Evolutionary conservation across 37 sponge, comb jelly and placozoan genomes (phyloP).

Genomic region (Geodia barretti): DNA sequence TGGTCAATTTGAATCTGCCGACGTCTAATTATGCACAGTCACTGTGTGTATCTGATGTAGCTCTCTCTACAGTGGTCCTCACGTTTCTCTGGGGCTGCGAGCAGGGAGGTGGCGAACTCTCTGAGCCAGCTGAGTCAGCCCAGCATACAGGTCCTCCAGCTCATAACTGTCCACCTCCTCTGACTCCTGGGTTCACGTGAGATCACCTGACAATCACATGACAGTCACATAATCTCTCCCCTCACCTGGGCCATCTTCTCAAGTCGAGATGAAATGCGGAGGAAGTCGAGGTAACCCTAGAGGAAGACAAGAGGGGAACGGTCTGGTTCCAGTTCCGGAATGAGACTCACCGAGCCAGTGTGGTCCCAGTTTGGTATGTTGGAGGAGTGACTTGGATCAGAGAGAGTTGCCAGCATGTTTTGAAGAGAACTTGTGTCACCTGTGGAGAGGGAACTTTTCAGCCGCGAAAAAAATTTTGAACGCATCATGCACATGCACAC

Average conservation of each 20-base stretch:
- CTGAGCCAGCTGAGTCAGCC: conserved; percentile 18
- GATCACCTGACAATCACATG: conserved; percentile 2
- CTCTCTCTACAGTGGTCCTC: too few species aligned
- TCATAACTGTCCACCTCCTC: background rate
- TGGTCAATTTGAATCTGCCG: too few species aligned
- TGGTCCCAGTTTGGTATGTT: conserved; percentile 56
- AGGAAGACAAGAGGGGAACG: too few species aligned
- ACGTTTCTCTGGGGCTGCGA: conserved; percentile 36
- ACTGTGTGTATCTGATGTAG: too few species aligned
- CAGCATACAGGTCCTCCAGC: conserved; percentile 29
- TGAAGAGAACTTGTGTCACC: conserved; percentile 39
- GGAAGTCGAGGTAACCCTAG: conserved; percentile 56
- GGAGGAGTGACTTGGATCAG: background rate
- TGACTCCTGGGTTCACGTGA: background rate
- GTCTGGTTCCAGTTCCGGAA: too few species aligned
- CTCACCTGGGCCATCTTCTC: conserved; percentile 19
- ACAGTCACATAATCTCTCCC: too few species aligned
- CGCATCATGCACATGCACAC: background rate
- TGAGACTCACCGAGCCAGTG: conserved; percentile 56
- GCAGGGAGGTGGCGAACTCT: conserved; percentile 33
- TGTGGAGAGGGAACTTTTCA: background rate
- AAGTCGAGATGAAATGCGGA: conserved; percentile 23
- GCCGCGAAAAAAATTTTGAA: background rate
- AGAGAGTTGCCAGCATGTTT: conserved; percentile 34
- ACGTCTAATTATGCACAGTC: too few species aligned